Evolutionary conservation across 2,113 vertebrate species (phyloP).

Genomic region (Gila orcuttii): DNA sequence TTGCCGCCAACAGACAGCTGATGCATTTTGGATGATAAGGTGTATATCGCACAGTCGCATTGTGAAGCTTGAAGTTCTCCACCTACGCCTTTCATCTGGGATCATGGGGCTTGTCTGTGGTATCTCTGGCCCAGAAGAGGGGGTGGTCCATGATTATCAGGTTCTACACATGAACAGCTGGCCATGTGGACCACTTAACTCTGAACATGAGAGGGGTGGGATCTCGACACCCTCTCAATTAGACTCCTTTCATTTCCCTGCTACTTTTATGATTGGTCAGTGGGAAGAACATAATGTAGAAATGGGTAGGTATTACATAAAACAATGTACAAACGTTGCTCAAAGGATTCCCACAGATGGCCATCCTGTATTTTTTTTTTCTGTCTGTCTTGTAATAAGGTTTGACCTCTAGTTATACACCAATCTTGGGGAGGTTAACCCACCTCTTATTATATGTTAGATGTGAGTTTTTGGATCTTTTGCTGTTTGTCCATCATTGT

Average conservation of each 20-base stretch:
- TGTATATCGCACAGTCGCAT: conserved; percentile 44
- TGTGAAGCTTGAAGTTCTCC: conserved; percentile 40
- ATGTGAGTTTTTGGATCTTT: not conserved
- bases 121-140: conserved; percentile 44
- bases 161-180: conserved; percentile 57
- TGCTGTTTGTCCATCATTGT: not conserved
- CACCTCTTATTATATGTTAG: not conserved
- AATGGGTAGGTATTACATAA: conserved; percentile 51
- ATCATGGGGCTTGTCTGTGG: conserved; percentile 44
- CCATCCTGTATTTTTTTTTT: not conserved
- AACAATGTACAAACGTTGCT: conserved; percentile 21
- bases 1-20: conserved; percentile 25
- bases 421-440: not conserved
- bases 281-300: conserved; percentile 49
- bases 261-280: conserved; percentile 47
- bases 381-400: conserved; percentile 29
- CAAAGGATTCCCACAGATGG: conserved; percentile 29
- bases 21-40: conserved; percentile 47
- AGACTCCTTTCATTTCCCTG: conserved; percentile 43
- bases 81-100: conserved; percentile 41
- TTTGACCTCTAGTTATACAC: not conserved
- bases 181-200: conserved; percentile 53
- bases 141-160: conserved; percentile 55
- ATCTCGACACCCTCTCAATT: conserved; percentile 54
- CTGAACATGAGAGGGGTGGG: conserved; percentile 54